Evolutionary conservation across 2,888 invertebrate genomes (phyloP), one percentile per base, ranked within the genome.

Genomic region (Silvanus unidentatus): DNA sequence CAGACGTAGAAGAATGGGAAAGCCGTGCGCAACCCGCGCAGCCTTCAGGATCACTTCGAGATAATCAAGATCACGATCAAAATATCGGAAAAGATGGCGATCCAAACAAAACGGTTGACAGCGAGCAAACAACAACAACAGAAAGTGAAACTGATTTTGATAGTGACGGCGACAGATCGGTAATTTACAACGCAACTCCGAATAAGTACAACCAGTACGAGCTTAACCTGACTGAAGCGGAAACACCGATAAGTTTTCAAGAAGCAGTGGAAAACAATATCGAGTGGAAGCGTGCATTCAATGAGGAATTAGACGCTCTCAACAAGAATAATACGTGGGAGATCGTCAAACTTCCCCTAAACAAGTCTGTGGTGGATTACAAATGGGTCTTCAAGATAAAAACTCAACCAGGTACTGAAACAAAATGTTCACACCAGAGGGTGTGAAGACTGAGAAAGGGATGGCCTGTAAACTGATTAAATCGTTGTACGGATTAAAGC

Each of bases 401-500:
- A 10, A 39, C 22, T 5, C 9, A 13, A 40, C 15, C 40, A 29
- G 6, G 29, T 40, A 6, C 13, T 11, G 12, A 29, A n/a, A 40
- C 27, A 40, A 40, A 14, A 35, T 16, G 32, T 16, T 11, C 9
- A 15, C 32, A n/a, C 41, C n/a, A 16, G 10, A 13, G 10, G 41
- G 12, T 30, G 16, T 32, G 16, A 41, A n/a, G 4, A 32, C n/a
- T 4, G 5, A 12, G n/a, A n/a, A 32, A 32, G 32, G 13, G 3
- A 4, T 5, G 3, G 32, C n/a, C n/a, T 37, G 32, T 12, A 32
- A n/a, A 32, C 10, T 32, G 32, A 4, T 12, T 5, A 32, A 32
- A n/a, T 32, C 32, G 13, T 32, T 69, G 12, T 67, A 69, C 52
- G 68, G 67, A 3, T 49, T 69, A 1, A 66, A 65, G 42, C 66